phyloP scores from a whole-genome alignment of 2,797 vertebrate species.

The Borostomias antarcticus region DNA sequence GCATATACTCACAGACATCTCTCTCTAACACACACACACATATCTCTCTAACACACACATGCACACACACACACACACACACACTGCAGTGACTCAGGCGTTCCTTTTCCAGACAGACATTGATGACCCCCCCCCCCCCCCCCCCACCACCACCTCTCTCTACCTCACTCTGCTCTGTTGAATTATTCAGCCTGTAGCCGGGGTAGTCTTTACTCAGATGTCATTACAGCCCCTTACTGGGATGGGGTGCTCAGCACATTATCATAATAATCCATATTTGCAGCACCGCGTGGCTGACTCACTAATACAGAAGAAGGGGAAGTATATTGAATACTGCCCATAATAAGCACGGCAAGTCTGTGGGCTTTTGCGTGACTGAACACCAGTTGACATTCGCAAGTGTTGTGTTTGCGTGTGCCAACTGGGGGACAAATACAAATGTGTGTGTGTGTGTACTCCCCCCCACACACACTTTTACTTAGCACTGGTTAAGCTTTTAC shows the following conservation, averaged over 20 bases:
- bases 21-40: too few species aligned
- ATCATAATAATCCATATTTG: constrained; percentile 63
- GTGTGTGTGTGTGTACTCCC: constrained; percentile 7
- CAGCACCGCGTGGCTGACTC: constrained; percentile 45
- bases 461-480: too few species aligned
- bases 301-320: constrained; percentile 17
- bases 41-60: too few species aligned
- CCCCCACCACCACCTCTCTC: not conserved
- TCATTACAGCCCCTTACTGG: constrained; percentile 50
- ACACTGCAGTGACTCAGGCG: too few species aligned
- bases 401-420: not conserved
- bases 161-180: constrained; percentile 20
- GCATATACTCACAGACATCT: too few species aligned
- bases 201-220: constrained; percentile 67
- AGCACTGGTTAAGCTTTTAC: too few species aligned
- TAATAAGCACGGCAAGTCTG: not conserved
- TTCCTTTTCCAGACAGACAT: too few species aligned
- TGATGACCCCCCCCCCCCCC: not conserved
- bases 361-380: constrained; percentile 45
- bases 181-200: constrained; percentile 69
- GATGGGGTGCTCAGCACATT: constrained; percentile 48
- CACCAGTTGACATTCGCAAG: constrained; percentile 26
- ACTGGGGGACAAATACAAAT: not conserved
- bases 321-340: not conserved
- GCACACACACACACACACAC: too few species aligned